These are phyloP conservation scores for Podarcis siculus DNA, from an alignment of 2,797 vertebrate genomes.

Conservation along the genomic window DNA sequence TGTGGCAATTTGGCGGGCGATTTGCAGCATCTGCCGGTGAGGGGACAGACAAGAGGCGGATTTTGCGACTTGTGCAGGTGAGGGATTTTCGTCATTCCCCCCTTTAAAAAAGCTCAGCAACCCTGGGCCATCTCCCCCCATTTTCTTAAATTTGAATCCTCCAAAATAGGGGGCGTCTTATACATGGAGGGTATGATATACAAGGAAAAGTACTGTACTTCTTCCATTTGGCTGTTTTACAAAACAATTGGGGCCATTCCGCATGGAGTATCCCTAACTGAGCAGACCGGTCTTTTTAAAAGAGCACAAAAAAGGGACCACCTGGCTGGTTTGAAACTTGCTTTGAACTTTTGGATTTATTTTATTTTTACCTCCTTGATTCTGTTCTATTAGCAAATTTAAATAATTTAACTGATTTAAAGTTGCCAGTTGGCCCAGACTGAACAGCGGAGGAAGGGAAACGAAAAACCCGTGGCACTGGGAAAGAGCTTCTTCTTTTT, in stretches of 20 bases:
- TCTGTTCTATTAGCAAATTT: background rate
- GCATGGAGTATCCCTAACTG: background rate
- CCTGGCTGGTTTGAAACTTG: background rate
- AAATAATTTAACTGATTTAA: background rate
- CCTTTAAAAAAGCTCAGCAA: too few relatives aligned
- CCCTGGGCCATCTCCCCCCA: too few relatives aligned
- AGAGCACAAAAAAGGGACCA: background rate
- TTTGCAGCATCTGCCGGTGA: too few relatives aligned
- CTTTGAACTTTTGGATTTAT: background rate
- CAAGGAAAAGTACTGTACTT: background rate
- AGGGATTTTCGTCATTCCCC: too few relatives aligned
- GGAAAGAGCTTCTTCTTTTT: background rate
- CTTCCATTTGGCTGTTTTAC: background rate
- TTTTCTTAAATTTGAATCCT: too few relatives aligned
- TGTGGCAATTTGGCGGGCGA: too few relatives aligned
- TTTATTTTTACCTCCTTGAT: background rate
- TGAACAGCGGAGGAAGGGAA: background rate
- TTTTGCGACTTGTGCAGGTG: too few relatives aligned
- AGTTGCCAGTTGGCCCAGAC: background rate
- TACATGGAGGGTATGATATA: too few relatives aligned
- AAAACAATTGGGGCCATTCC: background rate
- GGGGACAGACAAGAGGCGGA: too few relatives aligned
- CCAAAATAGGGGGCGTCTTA: too few relatives aligned
- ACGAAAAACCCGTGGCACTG: background rate
- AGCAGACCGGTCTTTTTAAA: background rate